phyloP scores from a whole-genome alignment of 2,113 vertebrate species.

The Perca flavescens region DNA sequence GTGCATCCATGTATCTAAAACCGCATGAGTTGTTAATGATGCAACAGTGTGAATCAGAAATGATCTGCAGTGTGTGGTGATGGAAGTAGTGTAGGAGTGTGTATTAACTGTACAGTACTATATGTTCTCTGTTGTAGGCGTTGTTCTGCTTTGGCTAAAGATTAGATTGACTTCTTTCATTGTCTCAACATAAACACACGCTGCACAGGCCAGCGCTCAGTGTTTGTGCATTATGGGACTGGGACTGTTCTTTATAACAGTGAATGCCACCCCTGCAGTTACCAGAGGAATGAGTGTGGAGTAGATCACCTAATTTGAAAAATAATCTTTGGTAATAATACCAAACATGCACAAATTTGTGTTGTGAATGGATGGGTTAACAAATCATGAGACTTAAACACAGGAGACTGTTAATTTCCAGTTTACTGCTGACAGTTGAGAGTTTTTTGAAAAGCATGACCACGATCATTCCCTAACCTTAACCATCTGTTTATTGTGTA shows the following conservation, averaged over 20 bases:
- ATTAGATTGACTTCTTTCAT: slow-evolving; percentile 10
- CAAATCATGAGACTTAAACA: not conserved
- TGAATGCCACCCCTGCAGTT: not conserved
- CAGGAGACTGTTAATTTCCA: not conserved
- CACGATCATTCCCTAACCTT: too few species aligned
- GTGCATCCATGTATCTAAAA: not conserved
- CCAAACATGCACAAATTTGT: not conserved
- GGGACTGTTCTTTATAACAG: not conserved
- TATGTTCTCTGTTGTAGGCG: slow-evolving; percentile 9
- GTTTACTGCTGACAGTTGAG: not conserved
- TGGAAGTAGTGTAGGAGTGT: not conserved
- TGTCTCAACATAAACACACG: slow-evolving; percentile 3
- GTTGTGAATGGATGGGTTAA: not conserved
- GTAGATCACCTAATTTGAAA: not conserved
- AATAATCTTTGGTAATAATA: not conserved
- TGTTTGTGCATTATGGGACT: not conserved
- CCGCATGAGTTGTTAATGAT: not conserved
- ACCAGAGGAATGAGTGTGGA: not conserved
- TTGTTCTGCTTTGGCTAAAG: slow-evolving; percentile 27
- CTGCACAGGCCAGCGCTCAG: not conserved
- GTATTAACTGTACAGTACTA: not conserved
- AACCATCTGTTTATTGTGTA: too few species aligned
- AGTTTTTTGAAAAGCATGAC: not conserved
- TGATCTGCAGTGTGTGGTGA: not conserved
- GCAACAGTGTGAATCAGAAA: not conserved